Evolutionary conservation across 1,140 invertebrate genomes (phyloP), one percentile per base, ranked within the genome.

Genomic region (Scylla paramamosain): DNA sequence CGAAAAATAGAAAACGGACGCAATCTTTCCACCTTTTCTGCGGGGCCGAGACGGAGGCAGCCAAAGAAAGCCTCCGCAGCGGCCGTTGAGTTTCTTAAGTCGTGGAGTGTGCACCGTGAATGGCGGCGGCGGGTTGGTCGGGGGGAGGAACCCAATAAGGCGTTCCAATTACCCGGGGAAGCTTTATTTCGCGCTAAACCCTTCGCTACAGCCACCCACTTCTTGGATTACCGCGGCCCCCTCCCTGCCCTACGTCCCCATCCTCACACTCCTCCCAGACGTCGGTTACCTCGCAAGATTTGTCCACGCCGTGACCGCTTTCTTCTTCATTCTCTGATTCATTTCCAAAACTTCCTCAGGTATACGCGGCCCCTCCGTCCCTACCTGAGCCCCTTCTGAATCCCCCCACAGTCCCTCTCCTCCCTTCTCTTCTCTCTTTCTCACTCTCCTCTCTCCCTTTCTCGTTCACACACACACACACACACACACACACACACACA

Each of bases 1-100:
- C 93, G 45, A 20, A 28, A 25, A 20, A 29, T 87, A 29, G 31
- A 52, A 20, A 45, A 29, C 20, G 59, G 59, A 94, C 93, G 32
- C 48, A n/a, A 67, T 39, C 93, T 89, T 89, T 77, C 32, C 52
- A 14, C 86, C 52, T 90, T 89, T 77, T 94, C 93, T 89, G 48
- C 16, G 83, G 93, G 84, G 46, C 29, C 32, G 86, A 89, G 93
- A 88, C 86, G 93, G 31, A 39, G 29, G 29, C 29, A 39, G 52
- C 87, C 29, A 82, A 77, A 93, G 93, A 94, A 94, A 94, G 93
- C 0, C 25, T 87, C 48, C 48, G 20, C 52, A 46, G 86, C 46
- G 93, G 93, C 93, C 93, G 93, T 94, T 94, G 93, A 94, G 93
- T 94, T 94, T 94, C 93, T 94, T 94, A 94, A 94, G 93, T 94